Conservation (phyloP, 2,113 vertebrate genomes). For the Prinia subflava region DNA sequence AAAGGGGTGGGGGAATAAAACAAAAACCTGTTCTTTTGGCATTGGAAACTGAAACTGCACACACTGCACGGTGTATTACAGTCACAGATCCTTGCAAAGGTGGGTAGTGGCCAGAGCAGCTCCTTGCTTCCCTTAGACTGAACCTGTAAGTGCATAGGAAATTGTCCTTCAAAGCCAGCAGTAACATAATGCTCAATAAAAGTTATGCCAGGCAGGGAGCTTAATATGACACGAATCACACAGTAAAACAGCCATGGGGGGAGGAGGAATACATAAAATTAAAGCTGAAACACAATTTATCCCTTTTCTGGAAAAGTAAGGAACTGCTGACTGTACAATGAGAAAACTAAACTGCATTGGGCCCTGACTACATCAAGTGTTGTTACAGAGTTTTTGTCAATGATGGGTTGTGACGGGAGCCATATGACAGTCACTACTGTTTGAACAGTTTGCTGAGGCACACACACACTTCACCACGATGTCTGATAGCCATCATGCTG, state of each 20-base stretch:
- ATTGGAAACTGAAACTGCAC: background rate
- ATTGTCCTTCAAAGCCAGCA: background rate
- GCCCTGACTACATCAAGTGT: background rate
- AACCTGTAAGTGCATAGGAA: background rate
- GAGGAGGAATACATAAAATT: background rate
- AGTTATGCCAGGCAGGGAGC: background rate
- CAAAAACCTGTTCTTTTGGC: background rate
- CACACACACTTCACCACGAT: background rate
- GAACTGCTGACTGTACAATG: background rate
- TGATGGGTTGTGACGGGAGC: background rate
- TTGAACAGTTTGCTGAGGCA: constrained; percentile 6
- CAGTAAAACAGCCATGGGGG: background rate
- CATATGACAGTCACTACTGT: background rate
- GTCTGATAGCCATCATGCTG: background rate
- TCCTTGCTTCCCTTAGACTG: background rate
- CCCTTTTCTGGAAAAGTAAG: background rate
- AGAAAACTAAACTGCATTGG: background rate
- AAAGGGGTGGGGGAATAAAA: background rate
- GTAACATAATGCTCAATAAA: background rate
- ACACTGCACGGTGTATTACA: accelerated
- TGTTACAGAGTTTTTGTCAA: background rate
- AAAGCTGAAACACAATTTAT: background rate
- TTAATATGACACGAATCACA: background rate
- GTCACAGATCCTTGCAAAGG: background rate
- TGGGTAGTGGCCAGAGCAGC: background rate